Evolutionary conservation across 2,113 vertebrate genomes (phyloP).

Genomic region (Peromyscus polionotus): DNA sequence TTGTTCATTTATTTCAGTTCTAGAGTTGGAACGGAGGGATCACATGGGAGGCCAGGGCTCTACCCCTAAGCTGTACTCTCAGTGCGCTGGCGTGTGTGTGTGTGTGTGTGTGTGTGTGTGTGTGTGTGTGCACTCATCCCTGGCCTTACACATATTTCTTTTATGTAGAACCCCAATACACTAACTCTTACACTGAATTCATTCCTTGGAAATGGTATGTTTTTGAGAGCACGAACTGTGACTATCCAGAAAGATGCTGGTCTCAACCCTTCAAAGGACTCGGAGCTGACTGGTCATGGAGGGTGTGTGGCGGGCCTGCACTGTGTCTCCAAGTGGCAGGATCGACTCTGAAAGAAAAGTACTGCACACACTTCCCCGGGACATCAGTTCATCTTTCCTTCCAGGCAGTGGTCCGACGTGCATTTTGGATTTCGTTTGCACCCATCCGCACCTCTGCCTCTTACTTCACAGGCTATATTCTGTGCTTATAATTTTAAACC

Average conservation of each 20-base stretch:
- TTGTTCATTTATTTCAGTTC: neutral
- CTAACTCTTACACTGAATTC: neutral
- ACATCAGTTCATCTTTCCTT: constrained; percentile 64
- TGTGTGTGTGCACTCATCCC: no score
- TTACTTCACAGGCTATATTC: constrained; percentile 74
- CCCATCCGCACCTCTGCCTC: constrained; percentile 70
- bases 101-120: no score
- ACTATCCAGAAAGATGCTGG: neutral
- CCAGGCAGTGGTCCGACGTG: constrained; percentile 63
- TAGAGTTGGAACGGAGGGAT: neutral
- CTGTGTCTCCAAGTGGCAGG: neutral
- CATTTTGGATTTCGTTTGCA: constrained; percentile 76
- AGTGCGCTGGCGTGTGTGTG: no score
- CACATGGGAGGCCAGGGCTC: neutral
- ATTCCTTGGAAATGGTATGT: constrained; percentile 7
- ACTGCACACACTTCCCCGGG: constrained; percentile 59
- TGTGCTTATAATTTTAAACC: constrained; percentile 73
- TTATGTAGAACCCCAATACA: neutral
- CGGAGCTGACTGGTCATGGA: neutral
- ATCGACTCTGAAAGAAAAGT: constrained; percentile 34
- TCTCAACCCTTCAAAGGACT: neutral
- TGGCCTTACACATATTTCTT: neutral
- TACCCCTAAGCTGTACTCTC: no score
- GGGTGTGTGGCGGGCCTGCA: neutral
- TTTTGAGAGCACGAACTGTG: neutral